These are phyloP conservation scores for Conops quadrifasciatus DNA, from an alignment of 2,888 invertebrate species.

Conservation along the genomic window DNA sequence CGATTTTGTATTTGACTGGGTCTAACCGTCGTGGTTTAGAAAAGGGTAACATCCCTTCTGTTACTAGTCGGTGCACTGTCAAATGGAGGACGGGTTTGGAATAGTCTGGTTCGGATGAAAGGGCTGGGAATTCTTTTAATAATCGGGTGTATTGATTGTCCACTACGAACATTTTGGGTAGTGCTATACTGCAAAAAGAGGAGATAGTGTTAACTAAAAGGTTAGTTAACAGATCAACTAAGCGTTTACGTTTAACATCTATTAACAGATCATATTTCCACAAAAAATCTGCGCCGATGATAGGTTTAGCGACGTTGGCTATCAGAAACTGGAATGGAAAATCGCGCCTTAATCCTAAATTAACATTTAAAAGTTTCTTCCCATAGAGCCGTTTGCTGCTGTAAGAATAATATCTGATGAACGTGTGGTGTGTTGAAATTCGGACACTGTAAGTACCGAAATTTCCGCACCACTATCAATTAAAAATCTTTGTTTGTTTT, in stretches of 20 bases:
- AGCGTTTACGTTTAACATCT: constrained; percentile 5
- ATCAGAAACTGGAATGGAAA: constrained; percentile 14
- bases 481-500: neutral
- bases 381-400: constrained; percentile 13
- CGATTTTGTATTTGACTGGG: neutral
- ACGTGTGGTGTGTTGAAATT: neutral
- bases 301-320: constrained; percentile 27
- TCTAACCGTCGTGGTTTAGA: constrained; percentile 18
- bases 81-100: constrained; percentile 13
- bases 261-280: constrained; percentile 18
- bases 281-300: constrained; percentile 31
- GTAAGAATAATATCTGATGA: neutral
- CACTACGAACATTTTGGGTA: constrained; percentile 18
- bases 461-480: constrained; percentile 21
- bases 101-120: constrained; percentile 14
- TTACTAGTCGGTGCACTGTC: constrained; percentile 22
- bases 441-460: neutral
- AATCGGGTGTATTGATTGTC: constrained; percentile 15
- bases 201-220: neutral
- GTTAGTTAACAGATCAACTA: constrained; percentile 18
- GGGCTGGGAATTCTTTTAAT: constrained; percentile 9
- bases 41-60: constrained; percentile 19
- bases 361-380: neutral
- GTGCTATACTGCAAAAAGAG: neutral
- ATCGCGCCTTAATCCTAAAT: neutral